A percentile compares a stretch with the other conserved stretches of the same genome.
These are phyloP conservation scores for Botia almorhae DNA, from an alignment of 2,797 vertebrate species.

Conservation along the genomic window DNA sequence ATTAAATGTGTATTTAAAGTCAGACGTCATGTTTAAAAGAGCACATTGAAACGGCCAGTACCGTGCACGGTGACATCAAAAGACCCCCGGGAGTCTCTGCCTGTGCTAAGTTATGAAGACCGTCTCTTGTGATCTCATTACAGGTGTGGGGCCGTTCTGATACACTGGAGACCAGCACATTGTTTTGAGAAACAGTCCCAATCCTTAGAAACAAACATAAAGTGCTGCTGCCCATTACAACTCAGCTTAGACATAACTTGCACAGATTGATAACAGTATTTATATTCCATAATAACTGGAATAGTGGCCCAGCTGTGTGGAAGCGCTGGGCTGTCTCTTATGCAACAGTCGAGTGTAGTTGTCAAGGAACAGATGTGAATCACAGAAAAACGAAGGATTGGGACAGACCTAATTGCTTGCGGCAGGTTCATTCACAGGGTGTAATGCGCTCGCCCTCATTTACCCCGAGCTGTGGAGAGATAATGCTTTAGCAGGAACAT, in stretches of 20 bases:
- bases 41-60: neutral
- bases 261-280: neutral
- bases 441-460: conserved; percentile 33
- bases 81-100: conserved; percentile 3
- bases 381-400: conserved; percentile 21
- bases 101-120: too few relatives aligned
- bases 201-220: too few relatives aligned
- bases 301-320: neutral
- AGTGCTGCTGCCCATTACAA: too few relatives aligned
- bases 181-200: neutral
- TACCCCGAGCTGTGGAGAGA: conserved; percentile 27
- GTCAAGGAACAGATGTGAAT: conserved; percentile 44
- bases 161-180: neutral
- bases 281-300: neutral
- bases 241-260: neutral
- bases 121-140: conserved; percentile 33
- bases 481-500: conserved; percentile 37
- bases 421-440: conserved; percentile 35
- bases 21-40: neutral
- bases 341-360: conserved; percentile 32
- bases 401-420: conserved; percentile 41
- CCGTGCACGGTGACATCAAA: neutral
- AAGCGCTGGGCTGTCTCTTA: conserved; percentile 12
- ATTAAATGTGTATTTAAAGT: neutral
- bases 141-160: neutral